A percentile compares a stretch with the other conserved stretches of the same genome.
phyloP scores from a whole-genome alignment of 1,140 invertebrate species.

The Drosophila pseudoobscura region DNA sequence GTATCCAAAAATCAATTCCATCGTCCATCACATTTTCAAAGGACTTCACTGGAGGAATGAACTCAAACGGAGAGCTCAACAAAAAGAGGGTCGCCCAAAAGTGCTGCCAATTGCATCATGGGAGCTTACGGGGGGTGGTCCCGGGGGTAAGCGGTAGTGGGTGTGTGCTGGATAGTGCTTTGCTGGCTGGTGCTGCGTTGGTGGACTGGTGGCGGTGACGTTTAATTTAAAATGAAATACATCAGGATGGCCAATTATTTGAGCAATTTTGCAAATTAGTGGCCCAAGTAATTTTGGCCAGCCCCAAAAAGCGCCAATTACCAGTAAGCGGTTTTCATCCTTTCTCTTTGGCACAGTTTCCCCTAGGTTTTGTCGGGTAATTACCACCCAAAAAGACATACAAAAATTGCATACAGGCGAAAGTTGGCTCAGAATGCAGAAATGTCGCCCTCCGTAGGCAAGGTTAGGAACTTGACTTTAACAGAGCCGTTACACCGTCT shows the following conservation, averaged over 20 bases:
- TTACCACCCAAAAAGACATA: conserved; percentile 19
- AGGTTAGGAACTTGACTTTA: conserved; percentile 46
- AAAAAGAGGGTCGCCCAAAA: conserved; percentile 40
- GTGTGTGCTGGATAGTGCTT: not conserved
- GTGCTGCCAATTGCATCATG: conserved; percentile 63
- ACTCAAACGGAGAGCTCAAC: conserved; percentile 13
- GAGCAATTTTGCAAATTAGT: conserved; percentile 76
- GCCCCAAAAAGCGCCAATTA: conserved; percentile 62
- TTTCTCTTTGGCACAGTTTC: conserved; percentile 46
- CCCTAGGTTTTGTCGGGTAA: conserved; percentile 50
- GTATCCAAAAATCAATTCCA: not conserved
- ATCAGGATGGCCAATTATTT: conserved; percentile 75
- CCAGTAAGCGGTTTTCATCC: conserved; percentile 22
- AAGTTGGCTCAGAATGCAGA: conserved; percentile 29
- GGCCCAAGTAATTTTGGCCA: conserved; percentile 47
- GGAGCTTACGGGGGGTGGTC: conserved; percentile 34
- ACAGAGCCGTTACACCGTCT: conserved; percentile 32
- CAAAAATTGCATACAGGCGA: conserved; percentile 27
- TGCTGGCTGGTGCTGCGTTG: conserved; percentile 34
- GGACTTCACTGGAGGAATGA: conserved; percentile 1
- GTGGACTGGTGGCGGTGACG: conserved; percentile 9
- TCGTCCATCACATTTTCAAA: not conserved
- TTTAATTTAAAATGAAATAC: conserved; percentile 75
- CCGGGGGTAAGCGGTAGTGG: conserved; percentile 9
- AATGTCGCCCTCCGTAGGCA: conserved; percentile 20